A percentile compares a stretch with the other conserved stretches of the same genome.
Evolutionary conservation across 1,140 invertebrate genomes (phyloP).

Genomic region (Cydia strobilella): DNA sequence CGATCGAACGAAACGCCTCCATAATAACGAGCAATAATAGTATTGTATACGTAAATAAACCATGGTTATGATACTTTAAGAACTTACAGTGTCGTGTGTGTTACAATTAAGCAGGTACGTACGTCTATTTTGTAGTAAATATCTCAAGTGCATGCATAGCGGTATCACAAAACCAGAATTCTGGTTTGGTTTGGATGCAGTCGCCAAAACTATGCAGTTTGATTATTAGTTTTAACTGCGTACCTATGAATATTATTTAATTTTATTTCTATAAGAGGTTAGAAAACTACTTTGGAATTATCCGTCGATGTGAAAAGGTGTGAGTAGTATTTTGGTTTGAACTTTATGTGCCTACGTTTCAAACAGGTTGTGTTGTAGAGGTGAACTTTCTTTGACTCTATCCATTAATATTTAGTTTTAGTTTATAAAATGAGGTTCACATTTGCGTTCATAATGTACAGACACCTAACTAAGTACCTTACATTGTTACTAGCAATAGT

Average conservation of each 20-base stretch:
- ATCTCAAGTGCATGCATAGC: conserved; percentile 51
- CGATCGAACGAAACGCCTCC: conserved; percentile 50
- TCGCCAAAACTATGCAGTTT: conserved; percentile 24
- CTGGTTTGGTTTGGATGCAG: conserved; percentile 43
- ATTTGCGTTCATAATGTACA: too few species aligned
- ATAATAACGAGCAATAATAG: conserved; percentile 35
- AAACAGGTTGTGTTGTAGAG: neutral
- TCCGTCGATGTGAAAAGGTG: neutral
- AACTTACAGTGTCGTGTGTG: conserved; percentile 19
- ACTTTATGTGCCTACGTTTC: neutral
- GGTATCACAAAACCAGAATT: conserved; percentile 55
- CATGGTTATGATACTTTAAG: conserved; percentile 25
- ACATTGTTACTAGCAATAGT: neutral
- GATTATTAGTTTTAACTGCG: neutral
- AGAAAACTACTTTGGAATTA: neutral
- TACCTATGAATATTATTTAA: neutral
- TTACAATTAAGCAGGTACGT: conserved; percentile 36
- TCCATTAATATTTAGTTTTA: too few species aligned
- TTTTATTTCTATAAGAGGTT: neutral
- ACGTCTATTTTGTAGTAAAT: conserved; percentile 36
- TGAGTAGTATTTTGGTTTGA: neutral
- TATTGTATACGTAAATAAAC: conserved; percentile 6
- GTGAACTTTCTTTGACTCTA: too few species aligned
- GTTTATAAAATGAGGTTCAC: too few species aligned
- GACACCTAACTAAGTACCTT: neutral